Evolutionary conservation across 2,113 vertebrate genomes (phyloP).

Genomic region (Halcyon senegalensis): DNA sequence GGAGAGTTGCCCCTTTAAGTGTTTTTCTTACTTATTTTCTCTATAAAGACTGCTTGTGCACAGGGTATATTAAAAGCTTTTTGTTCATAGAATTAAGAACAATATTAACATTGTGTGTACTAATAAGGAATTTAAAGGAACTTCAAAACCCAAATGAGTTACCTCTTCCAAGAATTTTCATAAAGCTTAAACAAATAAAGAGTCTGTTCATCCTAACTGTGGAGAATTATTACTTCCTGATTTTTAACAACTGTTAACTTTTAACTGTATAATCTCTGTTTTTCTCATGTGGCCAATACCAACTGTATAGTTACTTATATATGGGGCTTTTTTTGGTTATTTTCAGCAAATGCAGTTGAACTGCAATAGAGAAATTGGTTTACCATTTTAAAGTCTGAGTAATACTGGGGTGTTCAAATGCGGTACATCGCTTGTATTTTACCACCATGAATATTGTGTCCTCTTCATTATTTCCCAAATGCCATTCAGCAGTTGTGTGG

Average conservation of each 20-base stretch:
- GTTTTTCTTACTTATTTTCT: background rate
- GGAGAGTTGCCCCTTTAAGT: background rate
- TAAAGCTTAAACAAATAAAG: background rate
- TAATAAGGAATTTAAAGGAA: background rate
- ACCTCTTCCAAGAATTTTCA: background rate
- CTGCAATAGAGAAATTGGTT: background rate
- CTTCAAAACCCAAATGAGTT: background rate
- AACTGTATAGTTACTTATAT: background rate
- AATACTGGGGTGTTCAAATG: background rate
- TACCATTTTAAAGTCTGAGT: background rate
- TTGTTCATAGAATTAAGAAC: background rate
- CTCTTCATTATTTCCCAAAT: background rate
- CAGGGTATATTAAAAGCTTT: background rate
- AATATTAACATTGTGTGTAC: background rate
- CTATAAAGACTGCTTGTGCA: background rate
- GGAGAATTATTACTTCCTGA: background rate
- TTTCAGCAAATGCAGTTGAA: background rate
- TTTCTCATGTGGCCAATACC: background rate
- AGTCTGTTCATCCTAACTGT: background rate
- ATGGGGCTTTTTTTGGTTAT: rapidly evolving
- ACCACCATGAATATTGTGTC: background rate
- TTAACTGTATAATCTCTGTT: background rate
- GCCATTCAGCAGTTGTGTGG: background rate
- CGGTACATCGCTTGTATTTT: background rate
- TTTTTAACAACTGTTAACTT: background rate